These are phyloP conservation scores for Fulica atra DNA, from an alignment of 2,113 vertebrate species.

Conservation along the genomic window DNA sequence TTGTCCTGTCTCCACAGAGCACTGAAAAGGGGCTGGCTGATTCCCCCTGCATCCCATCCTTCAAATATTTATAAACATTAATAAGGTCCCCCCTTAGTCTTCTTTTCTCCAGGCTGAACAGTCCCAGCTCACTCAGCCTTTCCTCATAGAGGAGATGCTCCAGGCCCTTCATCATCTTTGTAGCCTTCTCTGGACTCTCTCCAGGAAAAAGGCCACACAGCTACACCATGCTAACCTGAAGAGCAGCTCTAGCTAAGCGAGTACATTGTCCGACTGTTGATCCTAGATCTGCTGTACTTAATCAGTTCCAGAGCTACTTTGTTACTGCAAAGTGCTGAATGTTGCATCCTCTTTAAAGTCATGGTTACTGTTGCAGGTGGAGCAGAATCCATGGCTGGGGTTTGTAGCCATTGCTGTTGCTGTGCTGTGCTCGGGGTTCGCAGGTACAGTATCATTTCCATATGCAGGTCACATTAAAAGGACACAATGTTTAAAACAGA, in stretches of 20 bases:
- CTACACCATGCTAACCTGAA: background rate
- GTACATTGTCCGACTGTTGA: background rate
- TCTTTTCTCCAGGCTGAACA: too few species aligned
- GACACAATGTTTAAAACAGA: background rate
- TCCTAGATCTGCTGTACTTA: background rate
- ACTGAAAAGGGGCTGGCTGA: too few species aligned
- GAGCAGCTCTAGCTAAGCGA: background rate
- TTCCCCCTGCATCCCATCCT: too few species aligned
- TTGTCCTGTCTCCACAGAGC: too few species aligned
- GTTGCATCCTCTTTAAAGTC: background rate
- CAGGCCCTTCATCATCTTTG: too few species aligned
- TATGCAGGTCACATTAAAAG: background rate
- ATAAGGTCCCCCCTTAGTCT: too few species aligned
- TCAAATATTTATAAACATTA: too few species aligned
- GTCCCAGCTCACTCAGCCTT: too few species aligned
- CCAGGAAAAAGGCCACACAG: too few species aligned
- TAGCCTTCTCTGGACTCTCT: too few species aligned
- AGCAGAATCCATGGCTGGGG: conserved; percentile 89
- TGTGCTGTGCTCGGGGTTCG: conserved; percentile 96
- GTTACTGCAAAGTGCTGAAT: background rate
- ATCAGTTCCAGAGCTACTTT: too few species aligned
- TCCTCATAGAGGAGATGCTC: too few species aligned
- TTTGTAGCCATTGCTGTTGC: conserved; percentile 89
- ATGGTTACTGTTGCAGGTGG: conserved; percentile 80
- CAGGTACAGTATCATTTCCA: conserved; percentile 79